These are phyloP conservation scores for Daktulosphaira vitifoliae DNA, from an alignment of 1,140 invertebrate genomes.

Conservation along the genomic window DNA sequence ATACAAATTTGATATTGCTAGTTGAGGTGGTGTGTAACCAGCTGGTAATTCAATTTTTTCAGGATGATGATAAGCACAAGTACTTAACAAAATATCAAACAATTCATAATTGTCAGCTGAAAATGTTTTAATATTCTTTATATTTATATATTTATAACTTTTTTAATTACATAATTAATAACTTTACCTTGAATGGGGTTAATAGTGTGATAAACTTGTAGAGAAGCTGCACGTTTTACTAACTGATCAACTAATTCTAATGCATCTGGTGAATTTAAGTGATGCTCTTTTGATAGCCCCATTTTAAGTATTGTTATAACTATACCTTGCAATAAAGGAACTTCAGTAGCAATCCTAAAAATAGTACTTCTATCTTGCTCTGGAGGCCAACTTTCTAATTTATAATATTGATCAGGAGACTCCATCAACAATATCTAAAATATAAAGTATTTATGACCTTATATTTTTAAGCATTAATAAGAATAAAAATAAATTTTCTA, in stretches of 20 bases:
- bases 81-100: slow-evolving; percentile 80
- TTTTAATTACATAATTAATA: too few species aligned
- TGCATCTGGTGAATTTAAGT: slow-evolving; percentile 67
- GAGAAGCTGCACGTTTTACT: slow-evolving; percentile 68
- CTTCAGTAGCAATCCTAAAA: slow-evolving; percentile 74
- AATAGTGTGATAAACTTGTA: slow-evolving; percentile 49
- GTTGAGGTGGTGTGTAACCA: slow-evolving; percentile 74
- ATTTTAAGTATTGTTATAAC: slow-evolving; percentile 37
- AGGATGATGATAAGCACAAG: slow-evolving; percentile 84
- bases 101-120: slow-evolving; percentile 73
- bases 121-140: too few species aligned
- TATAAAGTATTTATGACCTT: slow-evolving; percentile 21
- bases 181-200: slow-evolving; percentile 34
- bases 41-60: slow-evolving; percentile 81
- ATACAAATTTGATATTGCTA: slow-evolving; percentile 79
- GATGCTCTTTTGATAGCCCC: slow-evolving; percentile 57
- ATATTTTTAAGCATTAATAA: background rate
- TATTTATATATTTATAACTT: too few species aligned
- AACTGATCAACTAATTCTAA: slow-evolving; percentile 78
- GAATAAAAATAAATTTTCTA: background rate
- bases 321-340: slow-evolving; percentile 43
- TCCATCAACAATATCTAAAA: slow-evolving; percentile 69
- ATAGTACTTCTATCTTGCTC: slow-evolving; percentile 73
- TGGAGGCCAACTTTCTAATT: slow-evolving; percentile 88
- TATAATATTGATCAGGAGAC: slow-evolving; percentile 75